Conservation (phyloP, 2,888 invertebrate species). For the Venustoraphidia nigricollis region DNA sequence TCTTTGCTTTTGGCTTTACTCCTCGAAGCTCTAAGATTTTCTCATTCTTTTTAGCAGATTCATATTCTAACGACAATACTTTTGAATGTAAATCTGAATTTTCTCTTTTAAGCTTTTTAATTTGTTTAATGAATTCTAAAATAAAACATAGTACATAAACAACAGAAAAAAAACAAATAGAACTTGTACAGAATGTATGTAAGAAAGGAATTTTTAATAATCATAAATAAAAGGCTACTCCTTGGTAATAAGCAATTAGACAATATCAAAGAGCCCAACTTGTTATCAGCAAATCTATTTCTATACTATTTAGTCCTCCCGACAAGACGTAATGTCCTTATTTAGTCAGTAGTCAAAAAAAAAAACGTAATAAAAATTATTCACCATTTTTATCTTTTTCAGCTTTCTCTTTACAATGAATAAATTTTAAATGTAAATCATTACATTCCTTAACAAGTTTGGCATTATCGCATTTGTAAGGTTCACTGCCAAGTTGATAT, state of each 20-base stretch:
- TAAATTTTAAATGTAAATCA: conserved; percentile 48
- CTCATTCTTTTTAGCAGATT: conserved; percentile 32
- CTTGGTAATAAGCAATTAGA: no score
- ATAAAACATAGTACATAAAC: conserved; percentile 6
- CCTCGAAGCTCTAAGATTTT: conserved; percentile 15
- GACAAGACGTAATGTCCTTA: background rate
- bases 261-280: no score
- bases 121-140: conserved; percentile 32
- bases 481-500: conserved; percentile 55
- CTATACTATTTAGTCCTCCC: background rate
- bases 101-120: conserved; percentile 36
- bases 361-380: conserved; percentile 3
- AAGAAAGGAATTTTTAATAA: no score
- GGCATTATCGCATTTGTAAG: conserved; percentile 67
- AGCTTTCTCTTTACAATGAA: conserved; percentile 47
- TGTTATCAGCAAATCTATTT: no score
- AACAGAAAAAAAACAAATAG: no score
- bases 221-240: no score
- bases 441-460: conserved; percentile 62
- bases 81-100: conserved; percentile 45
- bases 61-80: conserved; percentile 43
- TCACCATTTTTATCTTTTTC: conserved; percentile 28
- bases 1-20: conserved; percentile 6
- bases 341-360: background rate
- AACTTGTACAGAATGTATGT: no score